Evolutionary conservation across 2,888 invertebrate species (phyloP), one percentile per base, ranked within the genome.

Genomic region (Hypsopygia costalis): DNA sequence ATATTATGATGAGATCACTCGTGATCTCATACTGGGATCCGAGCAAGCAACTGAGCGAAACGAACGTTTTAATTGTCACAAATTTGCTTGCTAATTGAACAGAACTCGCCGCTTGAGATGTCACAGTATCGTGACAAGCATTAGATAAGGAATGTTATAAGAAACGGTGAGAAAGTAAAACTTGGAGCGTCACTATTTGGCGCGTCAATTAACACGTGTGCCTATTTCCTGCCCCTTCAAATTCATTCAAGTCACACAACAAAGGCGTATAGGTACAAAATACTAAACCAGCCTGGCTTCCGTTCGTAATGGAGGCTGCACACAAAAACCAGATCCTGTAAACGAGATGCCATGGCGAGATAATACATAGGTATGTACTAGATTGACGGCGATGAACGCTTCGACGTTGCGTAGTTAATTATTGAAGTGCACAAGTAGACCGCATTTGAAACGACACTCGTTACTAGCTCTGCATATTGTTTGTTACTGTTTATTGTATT

Each of bases 1-100:
- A 60, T 63, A 69, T 66, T 68, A 53, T 55, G 70, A 77, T 80
- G 79, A 81, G 68, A 63, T 76, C 81, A 81, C 53, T 52, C 66
- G 61, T 81, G 82, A 83, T 67, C 71, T 83, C 81, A 83, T 72
- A 58, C 25, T 31, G 29, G 1, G 32, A 7, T 28, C 11, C 9
- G 10, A 27, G 31, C 4, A 9, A 12, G 32, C 22, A 10, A 11
- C 55, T 49, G 58, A 61, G 60, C 59, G 58, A 51, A 60, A 58
- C 66, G 58, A 68, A 69, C 65, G 52, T 58, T 71, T 69, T 78
- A 76, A 79, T 78, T 78, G 71, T 62, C 51, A 66, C 73, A 71
- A n/a, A 73, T 74, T 69, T 65, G 56, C 56, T 58, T 58, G 55
- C 47, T 65, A 66, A 69, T 65, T 69, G 59, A 56, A 55, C 49